Percentiles rank a stretch among this genome's conserved stretches.
Conservation (phyloP, 2,888 invertebrate species). For the Sicus ferrugineus region DNA sequence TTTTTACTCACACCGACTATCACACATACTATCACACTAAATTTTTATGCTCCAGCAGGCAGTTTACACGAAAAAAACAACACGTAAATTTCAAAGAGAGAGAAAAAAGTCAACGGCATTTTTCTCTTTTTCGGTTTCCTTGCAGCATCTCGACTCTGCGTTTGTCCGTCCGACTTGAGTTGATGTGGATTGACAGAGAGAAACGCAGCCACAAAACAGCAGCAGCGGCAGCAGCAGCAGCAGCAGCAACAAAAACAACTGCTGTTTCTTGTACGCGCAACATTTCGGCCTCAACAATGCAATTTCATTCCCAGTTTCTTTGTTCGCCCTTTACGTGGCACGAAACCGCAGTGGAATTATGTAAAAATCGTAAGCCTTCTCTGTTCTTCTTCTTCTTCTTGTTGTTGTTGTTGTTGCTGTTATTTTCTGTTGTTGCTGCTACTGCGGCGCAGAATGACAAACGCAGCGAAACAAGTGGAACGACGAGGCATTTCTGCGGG, state of each 20-base stretch:
- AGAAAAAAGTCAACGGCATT: too few species aligned
- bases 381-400: background rate
- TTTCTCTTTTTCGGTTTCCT: too few species aligned
- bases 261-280: background rate
- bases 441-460: background rate
- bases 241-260: background rate
- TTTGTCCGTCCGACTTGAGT: background rate
- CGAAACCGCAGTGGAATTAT: constrained; percentile 15
- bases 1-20: too few species aligned
- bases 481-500: background rate
- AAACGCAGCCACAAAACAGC: too few species aligned
- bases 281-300: constrained; percentile 8
- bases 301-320: constrained; percentile 11
- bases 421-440: background rate
- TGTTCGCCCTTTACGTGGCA: background rate
- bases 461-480: constrained; percentile 4
- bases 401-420: background rate
- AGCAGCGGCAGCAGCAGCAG: too few species aligned
- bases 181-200: background rate
- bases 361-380: constrained; percentile 15
- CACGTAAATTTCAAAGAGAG: too few species aligned
- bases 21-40: too few species aligned
- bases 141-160: too few species aligned
- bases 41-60: too few species aligned
- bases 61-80: too few species aligned